A percentile compares a stretch with the other conserved stretches of the same genome.
phyloP scores from a whole-genome alignment of 2,888 invertebrate species.

The Ormyrus pomaceus region DNA sequence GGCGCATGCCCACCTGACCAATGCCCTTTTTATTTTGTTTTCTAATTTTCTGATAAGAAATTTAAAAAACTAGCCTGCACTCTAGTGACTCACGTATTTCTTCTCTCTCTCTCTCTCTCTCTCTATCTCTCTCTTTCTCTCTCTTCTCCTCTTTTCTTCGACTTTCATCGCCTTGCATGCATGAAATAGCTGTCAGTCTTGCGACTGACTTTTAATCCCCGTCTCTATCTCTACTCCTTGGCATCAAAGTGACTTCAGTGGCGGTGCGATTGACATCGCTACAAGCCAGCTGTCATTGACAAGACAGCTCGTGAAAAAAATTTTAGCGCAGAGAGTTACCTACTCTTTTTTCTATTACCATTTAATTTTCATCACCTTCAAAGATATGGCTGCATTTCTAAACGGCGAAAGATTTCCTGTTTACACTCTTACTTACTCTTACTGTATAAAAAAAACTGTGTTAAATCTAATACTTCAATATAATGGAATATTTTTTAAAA shows the following conservation, averaged over 20 bases:
- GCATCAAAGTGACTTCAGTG: constrained; percentile 36
- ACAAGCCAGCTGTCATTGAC: constrained; percentile 59
- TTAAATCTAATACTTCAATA: too few species aligned
- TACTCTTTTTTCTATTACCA: not conserved
- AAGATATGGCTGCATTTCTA: too few species aligned
- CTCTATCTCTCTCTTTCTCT: constrained; percentile 62
- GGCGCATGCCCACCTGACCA: constrained; percentile 73
- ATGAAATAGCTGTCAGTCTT: constrained; percentile 58
- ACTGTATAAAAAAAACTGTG: not conserved
- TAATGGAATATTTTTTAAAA: not conserved
- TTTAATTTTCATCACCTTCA: not conserved
- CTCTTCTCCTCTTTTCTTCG: constrained; percentile 58
- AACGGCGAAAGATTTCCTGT: too few species aligned
- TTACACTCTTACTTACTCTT: not conserved
- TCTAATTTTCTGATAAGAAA: constrained; percentile 36
- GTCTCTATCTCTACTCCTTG: constrained; percentile 49
- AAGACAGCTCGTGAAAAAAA: constrained; percentile 11
- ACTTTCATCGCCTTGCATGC: constrained; percentile 69
- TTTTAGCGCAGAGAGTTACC: not conserved
- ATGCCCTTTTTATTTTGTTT: constrained; percentile 55
- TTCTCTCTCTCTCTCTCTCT: constrained; percentile 66
- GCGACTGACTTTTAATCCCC: constrained; percentile 32
- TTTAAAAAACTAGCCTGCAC: constrained; percentile 72
- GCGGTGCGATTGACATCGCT: constrained; percentile 24
- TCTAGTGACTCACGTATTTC: constrained; percentile 69